Evolutionary conservation across 1,140 invertebrate species (phyloP).

Genomic region (Neodiprion pinetum): DNA sequence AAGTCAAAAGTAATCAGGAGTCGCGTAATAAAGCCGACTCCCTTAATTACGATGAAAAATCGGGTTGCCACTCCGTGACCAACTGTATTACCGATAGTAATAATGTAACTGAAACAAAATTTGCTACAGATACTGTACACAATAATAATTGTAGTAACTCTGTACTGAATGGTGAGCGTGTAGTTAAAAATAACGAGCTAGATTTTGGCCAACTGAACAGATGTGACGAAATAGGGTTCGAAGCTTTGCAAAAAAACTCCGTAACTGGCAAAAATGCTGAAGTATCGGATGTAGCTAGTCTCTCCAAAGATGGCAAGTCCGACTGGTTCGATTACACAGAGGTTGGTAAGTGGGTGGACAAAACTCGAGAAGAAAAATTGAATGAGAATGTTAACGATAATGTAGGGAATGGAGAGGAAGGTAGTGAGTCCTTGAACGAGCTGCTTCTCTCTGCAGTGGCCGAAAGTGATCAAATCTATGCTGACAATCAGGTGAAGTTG

Average conservation of each 20-base stretch:
- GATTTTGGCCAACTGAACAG: conserved; percentile 4
- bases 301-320: conserved; percentile 28
- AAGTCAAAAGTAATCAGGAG: conserved; percentile 32
- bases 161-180: conserved; percentile 13
- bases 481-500: conserved; percentile 67
- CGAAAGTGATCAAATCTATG: conserved; percentile 79
- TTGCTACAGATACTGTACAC: not conserved
- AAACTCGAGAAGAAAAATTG: conserved; percentile 44
- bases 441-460: conserved; percentile 72
- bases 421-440: conserved; percentile 71
- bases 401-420: conserved; percentile 39
- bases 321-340: conserved; percentile 57
- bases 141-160: conserved; percentile 21
- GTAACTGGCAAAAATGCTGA: conserved; percentile 15
- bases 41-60: not conserved
- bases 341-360: conserved; percentile 51
- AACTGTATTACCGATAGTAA: not conserved
- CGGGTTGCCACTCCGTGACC: not conserved
- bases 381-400: conserved; percentile 39
- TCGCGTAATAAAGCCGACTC: conserved; percentile 29
- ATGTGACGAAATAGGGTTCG: not conserved
- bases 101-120: not conserved
- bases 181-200: conserved; percentile 21
- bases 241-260: conserved; percentile 11
- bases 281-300: conserved; percentile 13